These are phyloP conservation scores for Ichneumoninae sp. DNA, from an alignment of 2,888 invertebrate genomes.

Conservation along the genomic window DNA sequence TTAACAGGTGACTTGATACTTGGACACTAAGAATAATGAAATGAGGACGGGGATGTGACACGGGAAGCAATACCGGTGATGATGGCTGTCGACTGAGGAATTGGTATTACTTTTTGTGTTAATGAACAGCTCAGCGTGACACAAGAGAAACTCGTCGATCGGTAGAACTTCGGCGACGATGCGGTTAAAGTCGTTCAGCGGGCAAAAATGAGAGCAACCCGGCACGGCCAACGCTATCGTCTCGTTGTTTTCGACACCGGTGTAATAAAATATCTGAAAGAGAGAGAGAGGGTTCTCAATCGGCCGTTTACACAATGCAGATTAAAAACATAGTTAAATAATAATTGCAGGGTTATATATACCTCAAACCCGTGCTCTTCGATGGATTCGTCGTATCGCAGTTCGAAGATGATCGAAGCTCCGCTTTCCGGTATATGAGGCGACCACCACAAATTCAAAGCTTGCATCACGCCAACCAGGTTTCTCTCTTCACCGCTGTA, in stretches of 20 bases:
- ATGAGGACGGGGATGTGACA: slow-evolving; percentile 19
- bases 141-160: slow-evolving; percentile 69
- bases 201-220: slow-evolving; percentile 72
- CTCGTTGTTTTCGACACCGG: slow-evolving; percentile 65
- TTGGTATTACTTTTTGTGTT: neutral
- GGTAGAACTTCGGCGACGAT: slow-evolving; percentile 70
- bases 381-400: slow-evolving; percentile 68
- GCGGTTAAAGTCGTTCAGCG: slow-evolving; percentile 70
- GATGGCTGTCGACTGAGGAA: slow-evolving; percentile 22
- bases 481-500: slow-evolving; percentile 80
- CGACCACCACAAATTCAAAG: slow-evolving; percentile 77
- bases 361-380: slow-evolving; percentile 77
- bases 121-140: slow-evolving; percentile 50
- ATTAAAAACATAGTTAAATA: neutral
- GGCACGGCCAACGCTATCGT: slow-evolving; percentile 67
- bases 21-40: slow-evolving; percentile 4
- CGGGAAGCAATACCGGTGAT: slow-evolving; percentile 8
- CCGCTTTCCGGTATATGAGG: slow-evolving; percentile 77
- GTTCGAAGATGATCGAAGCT: slow-evolving; percentile 78
- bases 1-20: neutral
- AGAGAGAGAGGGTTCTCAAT: slow-evolving; percentile 2
- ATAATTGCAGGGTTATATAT: slow-evolving; percentile 7
- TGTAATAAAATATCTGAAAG: slow-evolving; percentile 69
- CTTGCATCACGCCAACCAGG: slow-evolving; percentile 76
- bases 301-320: neutral